Conservation (phyloP, 2,888 invertebrate genomes). For the Heteropelma amictum region DNA sequence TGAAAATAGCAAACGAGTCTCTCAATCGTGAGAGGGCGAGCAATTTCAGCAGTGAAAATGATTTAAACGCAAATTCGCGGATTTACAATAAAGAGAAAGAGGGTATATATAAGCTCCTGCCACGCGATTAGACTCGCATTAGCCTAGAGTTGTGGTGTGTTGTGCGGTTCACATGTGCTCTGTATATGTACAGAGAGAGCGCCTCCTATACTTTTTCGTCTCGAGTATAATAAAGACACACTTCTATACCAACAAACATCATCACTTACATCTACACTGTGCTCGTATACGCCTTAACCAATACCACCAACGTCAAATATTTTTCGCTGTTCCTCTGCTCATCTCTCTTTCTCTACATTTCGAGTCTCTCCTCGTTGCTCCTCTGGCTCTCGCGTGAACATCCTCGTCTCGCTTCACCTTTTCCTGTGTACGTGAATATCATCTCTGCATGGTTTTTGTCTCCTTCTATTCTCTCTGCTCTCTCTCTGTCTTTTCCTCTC, state of each 20-base stretch:
- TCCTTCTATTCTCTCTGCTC: constrained; percentile 31
- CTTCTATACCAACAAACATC: constrained; percentile 61
- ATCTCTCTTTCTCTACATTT: constrained; percentile 4
- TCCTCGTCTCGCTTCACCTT: constrained; percentile 39
- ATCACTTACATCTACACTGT: constrained; percentile 6
- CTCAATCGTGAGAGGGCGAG: constrained; percentile 25
- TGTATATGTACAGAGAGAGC: not conserved
- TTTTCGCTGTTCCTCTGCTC: constrained; percentile 4
- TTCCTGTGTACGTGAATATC: constrained; percentile 45
- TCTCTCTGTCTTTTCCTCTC: constrained; percentile 40
- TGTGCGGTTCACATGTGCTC: not conserved
- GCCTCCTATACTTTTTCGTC: constrained; percentile 31
- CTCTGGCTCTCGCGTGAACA: constrained; percentile 37
- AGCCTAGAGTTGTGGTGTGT: constrained; percentile 5
- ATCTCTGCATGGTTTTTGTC: constrained; percentile 30
- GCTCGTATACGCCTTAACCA: constrained; percentile 49
- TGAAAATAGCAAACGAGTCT: constrained; percentile 38
- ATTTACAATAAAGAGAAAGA: not conserved
- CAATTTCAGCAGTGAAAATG: constrained; percentile 12
- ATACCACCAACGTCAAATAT: constrained; percentile 60
- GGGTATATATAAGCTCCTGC: not conserved
- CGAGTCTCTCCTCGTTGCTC: constrained; percentile 17
- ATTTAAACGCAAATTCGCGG: constrained; percentile 28
- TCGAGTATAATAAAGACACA: constrained; percentile 76
- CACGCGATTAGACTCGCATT: constrained; percentile 42